Base-by-base conservation (phyloP, 1,140 invertebrate genomes). In the Drosophila subobscura region DNA sequence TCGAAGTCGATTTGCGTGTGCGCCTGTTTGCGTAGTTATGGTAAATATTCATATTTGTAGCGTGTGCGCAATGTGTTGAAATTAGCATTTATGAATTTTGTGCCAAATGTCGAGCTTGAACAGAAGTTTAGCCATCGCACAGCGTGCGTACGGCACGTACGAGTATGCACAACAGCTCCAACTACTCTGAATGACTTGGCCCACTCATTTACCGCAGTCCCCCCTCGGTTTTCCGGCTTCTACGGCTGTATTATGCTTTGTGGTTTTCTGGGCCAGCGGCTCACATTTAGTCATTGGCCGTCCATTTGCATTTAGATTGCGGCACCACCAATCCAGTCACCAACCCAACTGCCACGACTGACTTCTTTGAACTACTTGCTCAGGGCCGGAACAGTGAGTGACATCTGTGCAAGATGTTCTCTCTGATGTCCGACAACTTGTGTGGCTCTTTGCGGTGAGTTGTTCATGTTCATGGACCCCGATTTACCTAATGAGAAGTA, bases 21-120 rank as follows among this genome's bases (percentile, higher is more conserved):
- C 59, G 33, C 46, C 74, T 81, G 83, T 73, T 77, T 79, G 78
- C 75, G 71, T 83, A 88, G 81, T 88, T 83, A 88, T 88, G 83
- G 83, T 88, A 88, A 88, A 88, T 88, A 88, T 88, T 88, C 83
- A 88, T 88, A 88, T 88, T 88, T 88, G 83, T 88, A 88, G 85
- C 83, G 83, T 83, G 76, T 88, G 83, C 83, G 85, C 83, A 88
- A 88, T 88, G 83, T 88, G 83, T 88, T 88, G 83, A 88, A 88
- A 88, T 88, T 88, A 88, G 83, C 83, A 88, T 88, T 88, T 88
- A 88, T 88, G 83, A 88, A 88, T 88, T 88, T 88, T 81, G 74
- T 89, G 72, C 78, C 83, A 88, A 88, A 88, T 83, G 79, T 79
- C 67, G 72, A 75, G 78, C 74, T 67, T 53, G 65, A 59, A 72